A percentile compares a stretch with the other conserved stretches of the same genome.
Evolutionary conservation across 2,888 invertebrate species (phyloP).

Genomic region (Epistrophe grossulariae): DNA sequence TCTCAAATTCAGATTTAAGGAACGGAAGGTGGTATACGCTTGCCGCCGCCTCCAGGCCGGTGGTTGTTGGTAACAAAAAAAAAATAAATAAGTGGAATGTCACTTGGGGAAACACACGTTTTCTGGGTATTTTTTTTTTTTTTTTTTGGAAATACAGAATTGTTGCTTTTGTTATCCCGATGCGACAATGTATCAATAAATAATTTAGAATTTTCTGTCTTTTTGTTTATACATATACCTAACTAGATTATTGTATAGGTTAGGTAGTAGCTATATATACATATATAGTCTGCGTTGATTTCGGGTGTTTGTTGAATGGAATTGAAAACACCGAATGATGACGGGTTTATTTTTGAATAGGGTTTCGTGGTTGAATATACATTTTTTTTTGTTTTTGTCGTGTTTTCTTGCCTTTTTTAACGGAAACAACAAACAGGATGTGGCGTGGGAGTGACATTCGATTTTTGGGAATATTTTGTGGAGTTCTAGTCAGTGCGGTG

Average conservation of each 20-base stretch:
- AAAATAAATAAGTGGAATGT: background rate
- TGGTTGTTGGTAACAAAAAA: background rate
- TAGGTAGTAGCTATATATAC: background rate
- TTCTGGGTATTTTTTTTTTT: background rate
- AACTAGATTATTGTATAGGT: background rate
- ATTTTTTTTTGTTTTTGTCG: background rate
- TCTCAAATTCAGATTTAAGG: slow-evolving; percentile 31
- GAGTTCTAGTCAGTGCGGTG: background rate
- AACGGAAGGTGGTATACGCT: background rate
- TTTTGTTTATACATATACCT: background rate
- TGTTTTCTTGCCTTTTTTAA: background rate
- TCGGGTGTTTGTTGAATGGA: slow-evolving; percentile 50
- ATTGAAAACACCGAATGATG: slow-evolving; percentile 57
- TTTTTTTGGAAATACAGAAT: slow-evolving; percentile 7
- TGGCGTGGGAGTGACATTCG: slow-evolving; percentile 58
- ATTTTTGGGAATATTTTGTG: slow-evolving; percentile 39
- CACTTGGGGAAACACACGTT: slow-evolving; percentile 29
- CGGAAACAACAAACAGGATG: slow-evolving; percentile 19
- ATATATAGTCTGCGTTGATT: slow-evolving; percentile 52
- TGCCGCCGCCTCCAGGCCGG: background rate
- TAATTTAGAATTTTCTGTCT: slow-evolving; percentile 57
- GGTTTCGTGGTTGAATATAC: slow-evolving; percentile 36
- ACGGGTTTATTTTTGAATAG: slow-evolving; percentile 53
- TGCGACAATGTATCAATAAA: slow-evolving; percentile 68
- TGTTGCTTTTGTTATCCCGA: slow-evolving; percentile 37